phyloP scores from a whole-genome alignment of 2,113 vertebrate genomes.

The Prunella himalayana region DNA sequence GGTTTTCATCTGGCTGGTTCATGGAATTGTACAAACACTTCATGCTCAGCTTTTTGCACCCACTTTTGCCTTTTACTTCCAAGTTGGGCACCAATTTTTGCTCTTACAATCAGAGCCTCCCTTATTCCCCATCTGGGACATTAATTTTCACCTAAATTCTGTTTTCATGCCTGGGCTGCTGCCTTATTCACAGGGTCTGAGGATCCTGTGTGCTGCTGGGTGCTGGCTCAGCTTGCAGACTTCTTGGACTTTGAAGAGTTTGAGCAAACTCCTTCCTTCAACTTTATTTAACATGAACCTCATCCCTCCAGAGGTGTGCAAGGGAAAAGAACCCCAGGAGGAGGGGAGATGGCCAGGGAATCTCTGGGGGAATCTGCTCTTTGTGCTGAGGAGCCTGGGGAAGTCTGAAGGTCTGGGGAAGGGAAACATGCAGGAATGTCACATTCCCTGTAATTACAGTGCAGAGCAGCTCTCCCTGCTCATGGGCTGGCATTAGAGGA shows the following conservation, averaged over 20 bases:
- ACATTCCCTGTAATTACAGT: neutral
- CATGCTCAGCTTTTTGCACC: neutral
- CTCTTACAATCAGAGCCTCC: neutral
- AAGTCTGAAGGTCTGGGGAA: neutral
- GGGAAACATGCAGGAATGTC: neutral
- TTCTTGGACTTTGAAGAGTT: neutral
- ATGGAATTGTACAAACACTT: neutral
- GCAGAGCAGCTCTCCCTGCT: neutral
- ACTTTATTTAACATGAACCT: neutral
- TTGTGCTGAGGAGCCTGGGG: neutral
- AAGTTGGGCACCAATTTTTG: neutral
- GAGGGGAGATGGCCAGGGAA: neutral
- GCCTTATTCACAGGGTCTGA: neutral
- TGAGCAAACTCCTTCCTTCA: neutral
- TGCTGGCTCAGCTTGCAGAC: neutral
- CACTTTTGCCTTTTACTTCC: neutral
- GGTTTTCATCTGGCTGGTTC: neutral
- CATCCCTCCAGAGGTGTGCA: neutral
- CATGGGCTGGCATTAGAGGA: neutral
- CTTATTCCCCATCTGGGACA: neutral
- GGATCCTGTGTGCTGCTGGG: neutral
- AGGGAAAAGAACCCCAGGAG: neutral
- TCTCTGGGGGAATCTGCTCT: fast-evolving
- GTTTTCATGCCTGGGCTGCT: neutral
- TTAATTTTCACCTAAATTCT: neutral